These are phyloP conservation scores for Schizopygopsis malacanthus DNA, from an alignment of 2,797 vertebrate species.

Conservation along the genomic window DNA sequence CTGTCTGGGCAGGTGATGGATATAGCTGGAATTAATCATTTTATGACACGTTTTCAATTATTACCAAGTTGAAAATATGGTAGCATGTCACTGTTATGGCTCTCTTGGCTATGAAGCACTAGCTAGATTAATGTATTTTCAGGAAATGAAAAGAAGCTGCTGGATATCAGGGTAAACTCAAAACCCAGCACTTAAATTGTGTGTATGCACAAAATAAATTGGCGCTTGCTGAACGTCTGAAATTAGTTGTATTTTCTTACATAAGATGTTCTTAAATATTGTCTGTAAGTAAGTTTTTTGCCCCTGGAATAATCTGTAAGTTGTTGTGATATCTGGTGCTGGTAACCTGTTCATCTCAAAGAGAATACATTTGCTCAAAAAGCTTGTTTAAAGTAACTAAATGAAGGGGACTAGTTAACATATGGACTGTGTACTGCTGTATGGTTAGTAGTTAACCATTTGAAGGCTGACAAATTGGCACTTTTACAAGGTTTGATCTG, in stretches of 20 bases:
- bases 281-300: background rate
- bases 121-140: slow-evolving; percentile 8
- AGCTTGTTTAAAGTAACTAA: slow-evolving; percentile 1
- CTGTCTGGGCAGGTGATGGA: background rate
- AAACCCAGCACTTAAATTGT: slow-evolving; percentile 18
- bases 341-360: slow-evolving; percentile 35
- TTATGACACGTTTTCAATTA: slow-evolving; percentile 18
- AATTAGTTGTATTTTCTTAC: slow-evolving; percentile 20
- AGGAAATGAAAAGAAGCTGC: slow-evolving; percentile 11
- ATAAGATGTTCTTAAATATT: slow-evolving; percentile 6
- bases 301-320: background rate
- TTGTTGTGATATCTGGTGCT: slow-evolving; percentile 41
- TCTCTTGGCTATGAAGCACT: slow-evolving; percentile 25
- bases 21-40: background rate
- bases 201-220: slow-evolving; percentile 23
- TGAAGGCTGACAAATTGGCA: slow-evolving; percentile 1
- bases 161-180: slow-evolving; percentile 52
- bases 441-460: background rate
- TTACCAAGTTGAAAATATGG: slow-evolving; percentile 15
- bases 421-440: slow-evolving; percentile 10
- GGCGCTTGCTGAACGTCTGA: slow-evolving; percentile 1
- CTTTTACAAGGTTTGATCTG: slow-evolving; percentile 23
- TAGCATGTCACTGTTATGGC: slow-evolving; percentile 26
- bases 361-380: slow-evolving; percentile 7
- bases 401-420: slow-evolving; percentile 12